Percentiles rank a stretch among this genome's conserved stretches.
Evolutionary conservation across 35 echinoderm and acorn worm genomes (phyloP).

Genomic region (Ophiothrix spiculata): DNA sequence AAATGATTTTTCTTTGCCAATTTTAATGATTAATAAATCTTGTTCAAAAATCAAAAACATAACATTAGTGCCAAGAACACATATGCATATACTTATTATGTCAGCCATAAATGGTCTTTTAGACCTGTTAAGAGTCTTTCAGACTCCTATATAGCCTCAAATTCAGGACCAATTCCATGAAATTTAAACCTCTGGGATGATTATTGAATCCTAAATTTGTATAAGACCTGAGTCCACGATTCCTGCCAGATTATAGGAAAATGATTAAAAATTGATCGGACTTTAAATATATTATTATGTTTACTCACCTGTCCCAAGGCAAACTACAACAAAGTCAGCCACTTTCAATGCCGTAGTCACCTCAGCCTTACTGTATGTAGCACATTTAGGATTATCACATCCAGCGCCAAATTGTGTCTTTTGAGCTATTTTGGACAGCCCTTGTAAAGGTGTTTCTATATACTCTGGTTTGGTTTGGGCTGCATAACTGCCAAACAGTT

Average conservation of each 20-base stretch:
- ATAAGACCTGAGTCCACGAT: not conserved
- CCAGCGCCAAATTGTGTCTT: slow-evolving; percentile 31
- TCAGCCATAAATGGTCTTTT: not conserved
- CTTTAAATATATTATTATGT: not conserved
- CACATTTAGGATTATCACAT: slow-evolving; percentile 50
- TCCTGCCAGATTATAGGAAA: not conserved
- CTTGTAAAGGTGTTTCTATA: slow-evolving; percentile 38
- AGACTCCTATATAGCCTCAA: not conserved
- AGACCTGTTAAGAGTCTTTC: not conserved
- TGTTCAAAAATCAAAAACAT: too few relatives aligned
- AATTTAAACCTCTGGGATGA: not conserved
- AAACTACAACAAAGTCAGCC: slow-evolving; percentile 67
- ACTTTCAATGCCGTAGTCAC: slow-evolving; percentile 32
- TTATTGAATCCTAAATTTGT: not conserved
- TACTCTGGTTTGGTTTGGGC: slow-evolving; percentile 38
- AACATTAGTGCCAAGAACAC: too few relatives aligned
- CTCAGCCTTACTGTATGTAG: slow-evolving; percentile 20
- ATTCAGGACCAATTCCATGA: not conserved
- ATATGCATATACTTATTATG: too few relatives aligned
- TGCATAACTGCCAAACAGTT: slow-evolving; percentile 61
- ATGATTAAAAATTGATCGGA: not conserved
- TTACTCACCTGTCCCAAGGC: slow-evolving; percentile 61
- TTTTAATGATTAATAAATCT: too few relatives aligned
- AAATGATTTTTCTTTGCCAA: too few relatives aligned
- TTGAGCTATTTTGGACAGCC: slow-evolving; percentile 27